Conservation (phyloP, 2,888 invertebrate species). For the Craniophora ligustri region DNA sequence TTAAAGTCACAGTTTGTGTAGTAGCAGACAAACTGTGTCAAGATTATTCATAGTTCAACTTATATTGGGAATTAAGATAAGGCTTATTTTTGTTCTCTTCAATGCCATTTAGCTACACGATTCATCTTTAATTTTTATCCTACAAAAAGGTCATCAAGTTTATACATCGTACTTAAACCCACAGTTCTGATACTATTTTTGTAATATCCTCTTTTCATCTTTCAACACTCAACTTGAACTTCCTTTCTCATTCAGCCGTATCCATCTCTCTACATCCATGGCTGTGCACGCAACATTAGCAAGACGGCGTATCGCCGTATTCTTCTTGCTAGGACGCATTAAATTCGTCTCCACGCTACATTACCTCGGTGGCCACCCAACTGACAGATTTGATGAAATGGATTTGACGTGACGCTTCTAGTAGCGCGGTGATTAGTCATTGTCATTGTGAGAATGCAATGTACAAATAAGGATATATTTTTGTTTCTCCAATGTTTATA, state of each 20-base stretch:
- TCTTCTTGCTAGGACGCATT: constrained; percentile 59
- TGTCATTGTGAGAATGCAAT: constrained; percentile 12
- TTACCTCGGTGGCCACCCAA: constrained; percentile 58
- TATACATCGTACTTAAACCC: too few relatives aligned
- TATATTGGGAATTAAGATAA: too few relatives aligned
- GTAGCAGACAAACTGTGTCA: too few relatives aligned
- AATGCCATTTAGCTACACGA: too few relatives aligned
- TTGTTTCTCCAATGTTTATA: constrained; percentile 31
- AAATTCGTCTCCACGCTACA: constrained; percentile 72
- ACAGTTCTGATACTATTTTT: constrained; percentile 35
- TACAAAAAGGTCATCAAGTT: too few relatives aligned
- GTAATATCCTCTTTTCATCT: constrained; percentile 28
- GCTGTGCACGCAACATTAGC: constrained; percentile 71
- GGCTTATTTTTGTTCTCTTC: too few relatives aligned
- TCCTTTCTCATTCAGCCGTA: constrained; percentile 26
- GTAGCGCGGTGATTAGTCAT: constrained; percentile 21
- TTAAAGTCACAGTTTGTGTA: too few relatives aligned
- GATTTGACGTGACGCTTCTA: constrained; percentile 33
- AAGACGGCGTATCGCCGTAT: constrained; percentile 59
- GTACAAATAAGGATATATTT: constrained; percentile 37
- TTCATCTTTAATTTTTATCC: too few relatives aligned
- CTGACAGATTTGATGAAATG: constrained; percentile 44
- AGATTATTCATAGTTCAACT: too few relatives aligned
- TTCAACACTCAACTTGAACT: constrained; percentile 31
- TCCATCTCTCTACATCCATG: constrained; percentile 40